Evolutionary conservation across 2,113 vertebrate genomes (phyloP).

Genomic region (Anser brachyrhynchus): DNA sequence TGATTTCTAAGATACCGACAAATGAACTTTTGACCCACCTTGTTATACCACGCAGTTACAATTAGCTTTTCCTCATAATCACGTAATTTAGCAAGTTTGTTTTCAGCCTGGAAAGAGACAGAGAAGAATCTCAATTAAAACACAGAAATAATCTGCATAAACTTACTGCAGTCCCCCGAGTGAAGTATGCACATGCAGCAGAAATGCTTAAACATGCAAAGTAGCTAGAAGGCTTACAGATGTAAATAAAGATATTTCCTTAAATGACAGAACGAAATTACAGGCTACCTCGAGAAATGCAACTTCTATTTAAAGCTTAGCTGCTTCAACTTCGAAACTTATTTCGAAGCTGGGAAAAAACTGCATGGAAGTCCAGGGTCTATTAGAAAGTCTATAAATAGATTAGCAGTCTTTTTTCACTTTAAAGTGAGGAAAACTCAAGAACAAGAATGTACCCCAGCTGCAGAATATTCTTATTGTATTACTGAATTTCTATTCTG

Average conservation of each 20-base stretch:
- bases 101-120: constrained; percentile 80
- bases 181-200: neutral
- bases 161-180: neutral
- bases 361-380: neutral
- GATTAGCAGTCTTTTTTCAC: neutral
- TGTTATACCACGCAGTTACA: constrained; percentile 97
- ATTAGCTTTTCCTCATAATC: constrained; percentile 96
- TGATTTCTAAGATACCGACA: neutral
- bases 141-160: neutral
- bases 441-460: neutral
- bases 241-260: neutral
- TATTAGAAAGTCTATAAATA: neutral
- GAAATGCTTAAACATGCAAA: neutral
- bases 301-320: too few species aligned
- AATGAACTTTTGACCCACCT: constrained; percentile 77
- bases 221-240: neutral
- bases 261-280: neutral
- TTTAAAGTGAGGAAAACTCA: neutral
- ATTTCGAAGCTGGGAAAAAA: neutral
- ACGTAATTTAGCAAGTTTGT: constrained; percentile 89
- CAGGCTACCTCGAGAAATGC: neutral
- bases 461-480: neutral
- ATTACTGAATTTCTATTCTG: neutral
- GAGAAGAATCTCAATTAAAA: neutral
- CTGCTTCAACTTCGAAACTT: neutral